Percentiles rank a stretch among this genome's conserved stretches.
Conservation (phyloP, 2,888 invertebrate species). For the Cloeon dipterum region DNA sequence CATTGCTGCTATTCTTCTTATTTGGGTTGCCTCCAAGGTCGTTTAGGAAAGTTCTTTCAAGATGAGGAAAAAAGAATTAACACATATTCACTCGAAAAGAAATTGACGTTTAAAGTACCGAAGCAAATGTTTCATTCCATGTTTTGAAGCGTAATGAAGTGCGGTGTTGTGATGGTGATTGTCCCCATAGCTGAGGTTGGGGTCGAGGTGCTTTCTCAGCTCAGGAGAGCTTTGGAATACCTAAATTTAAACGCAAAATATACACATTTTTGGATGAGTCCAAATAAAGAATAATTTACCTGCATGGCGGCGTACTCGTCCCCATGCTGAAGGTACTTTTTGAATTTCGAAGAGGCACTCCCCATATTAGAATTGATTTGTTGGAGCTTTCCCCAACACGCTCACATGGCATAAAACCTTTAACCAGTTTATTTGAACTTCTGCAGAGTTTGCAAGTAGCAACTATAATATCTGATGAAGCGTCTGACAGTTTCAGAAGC, state of each 20-base stretch:
- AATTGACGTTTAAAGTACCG: slow-evolving; percentile 19
- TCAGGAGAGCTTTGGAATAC: slow-evolving; percentile 36
- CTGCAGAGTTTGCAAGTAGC: too few relatives aligned
- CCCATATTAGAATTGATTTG: slow-evolving; percentile 37
- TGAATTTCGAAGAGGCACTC: slow-evolving; percentile 40
- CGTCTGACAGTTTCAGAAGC: too few relatives aligned
- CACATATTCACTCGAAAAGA: neutral
- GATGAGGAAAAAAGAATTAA: slow-evolving; percentile 4
- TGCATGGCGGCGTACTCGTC: slow-evolving; percentile 47
- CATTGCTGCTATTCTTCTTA: slow-evolving; percentile 35
- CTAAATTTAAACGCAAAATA: slow-evolving; percentile 8
- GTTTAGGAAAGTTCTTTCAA: slow-evolving; percentile 30
- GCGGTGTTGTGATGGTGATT: slow-evolving; percentile 40
- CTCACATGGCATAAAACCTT: too few relatives aligned
- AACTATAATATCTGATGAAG: too few relatives aligned
- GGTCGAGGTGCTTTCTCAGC: slow-evolving; percentile 35
- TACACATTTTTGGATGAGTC: neutral
- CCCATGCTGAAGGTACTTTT: slow-evolving; percentile 41
- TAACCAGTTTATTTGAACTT: too few relatives aligned
- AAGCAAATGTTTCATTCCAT: slow-evolving; percentile 36
- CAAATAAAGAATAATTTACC: slow-evolving; percentile 11
- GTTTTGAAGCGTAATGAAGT: slow-evolving; percentile 37
- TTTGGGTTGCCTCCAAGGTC: slow-evolving; percentile 42
- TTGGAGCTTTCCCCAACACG: too few relatives aligned
- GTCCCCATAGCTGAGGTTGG: slow-evolving; percentile 40